Conservation (phyloP, 2,797 vertebrate genomes). For the Lycodopsis pacificus region DNA sequence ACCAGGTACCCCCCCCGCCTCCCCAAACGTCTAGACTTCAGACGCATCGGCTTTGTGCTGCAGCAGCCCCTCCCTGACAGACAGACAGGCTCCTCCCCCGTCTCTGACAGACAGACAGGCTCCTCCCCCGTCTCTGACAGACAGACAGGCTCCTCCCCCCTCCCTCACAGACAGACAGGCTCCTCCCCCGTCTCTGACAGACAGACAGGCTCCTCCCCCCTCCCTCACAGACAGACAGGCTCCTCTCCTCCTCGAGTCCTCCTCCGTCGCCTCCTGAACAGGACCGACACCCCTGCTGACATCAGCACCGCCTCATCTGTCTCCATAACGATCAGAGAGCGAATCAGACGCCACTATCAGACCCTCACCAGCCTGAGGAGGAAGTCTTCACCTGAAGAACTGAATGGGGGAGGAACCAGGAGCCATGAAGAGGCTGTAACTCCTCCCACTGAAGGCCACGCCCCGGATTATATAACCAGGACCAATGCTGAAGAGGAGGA, state of each 20-base stretch:
- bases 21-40: constrained; percentile 70
- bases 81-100: background rate
- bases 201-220: background rate
- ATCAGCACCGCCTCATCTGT: constrained; percentile 8
- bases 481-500: constrained; percentile 83
- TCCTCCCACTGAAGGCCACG: background rate
- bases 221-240: background rate
- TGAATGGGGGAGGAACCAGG: background rate
- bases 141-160: background rate
- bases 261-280: constrained; percentile 35
- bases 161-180: background rate
- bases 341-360: constrained; percentile 52
- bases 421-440: too few relatives aligned
- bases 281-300: background rate
- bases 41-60: constrained; percentile 62
- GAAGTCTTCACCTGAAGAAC: background rate
- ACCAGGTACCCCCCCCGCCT: constrained; percentile 75
- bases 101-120: background rate
- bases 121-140: background rate
- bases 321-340: constrained; percentile 41
- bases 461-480: constrained; percentile 3
- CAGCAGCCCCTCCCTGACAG: constrained; percentile 11
- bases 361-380: constrained; percentile 64
- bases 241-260: constrained; percentile 9
- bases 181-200: background rate